Conservation (phyloP, 2,797 vertebrate genomes). For the Micropoecilia bifurca region DNA sequence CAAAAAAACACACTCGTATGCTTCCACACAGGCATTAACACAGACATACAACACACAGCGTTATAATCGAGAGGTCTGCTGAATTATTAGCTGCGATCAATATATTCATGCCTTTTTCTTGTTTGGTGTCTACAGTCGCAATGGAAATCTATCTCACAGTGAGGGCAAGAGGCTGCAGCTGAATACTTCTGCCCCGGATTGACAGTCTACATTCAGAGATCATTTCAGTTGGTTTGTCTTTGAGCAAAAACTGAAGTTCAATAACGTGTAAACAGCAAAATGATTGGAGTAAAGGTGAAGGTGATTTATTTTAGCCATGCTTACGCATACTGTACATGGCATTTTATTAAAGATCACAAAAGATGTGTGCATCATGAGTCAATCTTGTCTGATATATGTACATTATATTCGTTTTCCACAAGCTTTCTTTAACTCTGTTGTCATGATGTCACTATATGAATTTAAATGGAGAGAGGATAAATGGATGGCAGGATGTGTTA, state of each 20-base stretch:
- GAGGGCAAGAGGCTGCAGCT: constrained; percentile 46
- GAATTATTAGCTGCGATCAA: constrained; percentile 66
- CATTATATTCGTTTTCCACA: constrained; percentile 60
- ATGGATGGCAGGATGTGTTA: constrained; percentile 36
- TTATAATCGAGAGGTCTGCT: constrained; percentile 54
- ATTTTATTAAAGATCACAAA: constrained; percentile 51
- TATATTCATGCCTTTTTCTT: constrained; percentile 69
- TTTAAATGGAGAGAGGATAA: constrained; percentile 27
- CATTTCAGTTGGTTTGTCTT: constrained; percentile 49
- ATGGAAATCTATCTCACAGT: constrained; percentile 67
- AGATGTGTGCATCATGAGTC: constrained; percentile 50
- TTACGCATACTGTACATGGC: constrained; percentile 56
- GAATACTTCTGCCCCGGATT: constrained; percentile 46
- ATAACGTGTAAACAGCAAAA: constrained; percentile 13
- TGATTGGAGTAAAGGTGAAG: constrained; percentile 33
- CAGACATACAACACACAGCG: constrained; percentile 54
- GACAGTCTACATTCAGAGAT: constrained; percentile 63
- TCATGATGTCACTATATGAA: constrained; percentile 48
- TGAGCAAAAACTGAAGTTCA: constrained; percentile 39
- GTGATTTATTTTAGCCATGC: constrained; percentile 43
- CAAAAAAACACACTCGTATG: constrained; percentile 31
- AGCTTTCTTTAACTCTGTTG: constrained; percentile 42
- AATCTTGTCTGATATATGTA: constrained; percentile 61
- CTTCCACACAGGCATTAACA: constrained; percentile 31
- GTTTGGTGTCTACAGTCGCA: constrained; percentile 51